phyloP scores from a whole-genome alignment of 2,113 vertebrate species.

The Podarcis muralis region DNA sequence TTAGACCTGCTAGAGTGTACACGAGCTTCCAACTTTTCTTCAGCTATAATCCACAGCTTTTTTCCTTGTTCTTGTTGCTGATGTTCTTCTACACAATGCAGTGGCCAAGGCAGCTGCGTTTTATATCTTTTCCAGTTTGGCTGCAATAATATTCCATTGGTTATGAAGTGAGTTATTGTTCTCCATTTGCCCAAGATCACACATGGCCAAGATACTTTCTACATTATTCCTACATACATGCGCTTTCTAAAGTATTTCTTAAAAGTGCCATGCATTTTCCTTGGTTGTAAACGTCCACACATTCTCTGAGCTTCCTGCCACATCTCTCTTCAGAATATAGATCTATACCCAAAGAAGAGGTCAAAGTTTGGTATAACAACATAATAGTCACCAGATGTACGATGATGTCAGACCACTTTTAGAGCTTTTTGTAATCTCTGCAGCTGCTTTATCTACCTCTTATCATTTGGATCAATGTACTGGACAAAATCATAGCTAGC shows the following conservation, averaged over 20 bases:
- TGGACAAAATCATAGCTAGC: neutral
- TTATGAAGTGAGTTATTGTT: neutral
- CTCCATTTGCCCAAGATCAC: neutral
- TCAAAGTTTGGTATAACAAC: neutral
- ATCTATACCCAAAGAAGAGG: neutral
- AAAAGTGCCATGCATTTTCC: neutral
- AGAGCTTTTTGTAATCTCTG: rapidly evolving
- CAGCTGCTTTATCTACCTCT: neutral
- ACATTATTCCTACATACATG: neutral
- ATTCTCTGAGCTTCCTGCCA: neutral
- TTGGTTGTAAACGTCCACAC: neutral
- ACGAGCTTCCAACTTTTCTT: neutral
- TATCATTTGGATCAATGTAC: neutral
- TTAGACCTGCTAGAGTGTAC: neutral
- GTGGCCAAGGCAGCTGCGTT: neutral
- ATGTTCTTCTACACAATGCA: neutral
- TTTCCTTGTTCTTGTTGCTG: neutral
- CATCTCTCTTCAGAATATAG: neutral
- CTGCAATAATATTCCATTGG: neutral
- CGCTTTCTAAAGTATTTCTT: neutral
- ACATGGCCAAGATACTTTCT: neutral
- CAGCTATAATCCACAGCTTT: neutral
- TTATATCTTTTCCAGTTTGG: neutral
- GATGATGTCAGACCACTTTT: neutral
- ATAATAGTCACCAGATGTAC: constrained; percentile 8